These are phyloP conservation scores for Aulostomus chinensis DNA, from an alignment of 2,797 vertebrate species.

Conservation along the genomic window DNA sequence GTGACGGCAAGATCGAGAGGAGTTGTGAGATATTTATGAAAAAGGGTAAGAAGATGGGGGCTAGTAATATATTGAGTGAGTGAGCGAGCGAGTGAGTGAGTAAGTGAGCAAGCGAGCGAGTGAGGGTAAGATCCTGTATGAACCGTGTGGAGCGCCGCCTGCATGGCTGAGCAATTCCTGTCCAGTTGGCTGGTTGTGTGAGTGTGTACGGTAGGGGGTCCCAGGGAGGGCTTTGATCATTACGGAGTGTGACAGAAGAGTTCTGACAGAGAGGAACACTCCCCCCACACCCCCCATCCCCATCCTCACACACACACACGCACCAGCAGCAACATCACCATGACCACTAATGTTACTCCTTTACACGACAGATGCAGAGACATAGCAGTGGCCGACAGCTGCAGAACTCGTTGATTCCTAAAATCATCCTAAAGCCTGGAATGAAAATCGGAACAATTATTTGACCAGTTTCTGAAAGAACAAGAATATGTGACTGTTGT, in stretches of 20 bases:
- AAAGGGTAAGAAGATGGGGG: too few relatives aligned
- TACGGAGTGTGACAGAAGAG: conserved; percentile 80
- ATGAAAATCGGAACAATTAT: too few relatives aligned
- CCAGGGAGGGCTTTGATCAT: conserved; percentile 81
- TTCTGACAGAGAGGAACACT: conserved; percentile 79
- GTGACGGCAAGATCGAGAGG: too few relatives aligned
- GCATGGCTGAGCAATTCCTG: conserved; percentile 79
- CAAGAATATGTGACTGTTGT: too few relatives aligned
- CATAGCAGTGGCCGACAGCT: neutral
- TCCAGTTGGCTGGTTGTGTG: conserved; percentile 77
- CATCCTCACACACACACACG: conserved; percentile 28
- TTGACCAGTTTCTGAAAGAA: too few relatives aligned
- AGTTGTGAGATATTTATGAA: too few relatives aligned
- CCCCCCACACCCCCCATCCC: conserved; percentile 22
- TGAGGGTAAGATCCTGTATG: conserved; percentile 51
- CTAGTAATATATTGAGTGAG: neutral
- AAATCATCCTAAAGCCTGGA: too few relatives aligned
- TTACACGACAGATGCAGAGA: conserved; percentile 14
- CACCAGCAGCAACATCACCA: conserved; percentile 45
- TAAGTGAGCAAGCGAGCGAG: conserved; percentile 24
- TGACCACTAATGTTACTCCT: conserved; percentile 42
- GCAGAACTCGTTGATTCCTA: too few relatives aligned
- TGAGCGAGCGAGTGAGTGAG: conserved; percentile 23
- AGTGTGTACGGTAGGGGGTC: conserved; percentile 78
- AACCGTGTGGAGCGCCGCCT: conserved; percentile 61